Evolutionary conservation across 2,888 invertebrate species (phyloP), one percentile per base, ranked within the genome.

Genomic region (Catocala fraxini): DNA sequence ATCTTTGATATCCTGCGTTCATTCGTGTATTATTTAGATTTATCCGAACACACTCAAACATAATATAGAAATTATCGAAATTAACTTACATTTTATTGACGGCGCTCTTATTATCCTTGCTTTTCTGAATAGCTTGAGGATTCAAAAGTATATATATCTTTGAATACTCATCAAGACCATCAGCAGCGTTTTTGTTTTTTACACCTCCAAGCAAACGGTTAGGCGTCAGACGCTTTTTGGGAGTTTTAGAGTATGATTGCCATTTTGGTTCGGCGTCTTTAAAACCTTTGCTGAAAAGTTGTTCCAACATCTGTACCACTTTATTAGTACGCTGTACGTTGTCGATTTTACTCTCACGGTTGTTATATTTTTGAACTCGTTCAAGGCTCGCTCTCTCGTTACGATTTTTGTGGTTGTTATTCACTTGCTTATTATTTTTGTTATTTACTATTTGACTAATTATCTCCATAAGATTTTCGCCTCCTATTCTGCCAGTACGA

Each of bases 141-240:
- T 89, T 85, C 42, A 91, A 68, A 56, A 92, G 73, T 12, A 92
- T 71, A 51, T 84, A 89, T 49, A 91, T 73, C 77, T 87, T 88
- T 2, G 88, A 87, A 76, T 87, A 87, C 33, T 83, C 75, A 49
- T 80, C 74, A 3, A 79, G 61, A 54, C 64, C 56, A 12, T 55
- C 39, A 46, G 65, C 58, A 6, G 48, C 48, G 45, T 68, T 55
- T 13, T 48, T 68, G 39, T 71, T 61, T 25, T 43, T 45, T 39
- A n/a, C 15, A 35, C 45, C 13, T 5, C 57, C 57, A n/a, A 57
- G 39, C 52, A 76, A 62, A 39, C 46, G 68, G 15, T 64, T 71
- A 11, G 65, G 67, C 55, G 5, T 47, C 5, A 68, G 10, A 42
- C 59, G 55, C 12, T 57, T 51, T 48, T 65, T 69, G 0, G 11